phyloP scores from a whole-genome alignment of 2,888 invertebrate species.

The Chymomyza caudatula region DNA sequence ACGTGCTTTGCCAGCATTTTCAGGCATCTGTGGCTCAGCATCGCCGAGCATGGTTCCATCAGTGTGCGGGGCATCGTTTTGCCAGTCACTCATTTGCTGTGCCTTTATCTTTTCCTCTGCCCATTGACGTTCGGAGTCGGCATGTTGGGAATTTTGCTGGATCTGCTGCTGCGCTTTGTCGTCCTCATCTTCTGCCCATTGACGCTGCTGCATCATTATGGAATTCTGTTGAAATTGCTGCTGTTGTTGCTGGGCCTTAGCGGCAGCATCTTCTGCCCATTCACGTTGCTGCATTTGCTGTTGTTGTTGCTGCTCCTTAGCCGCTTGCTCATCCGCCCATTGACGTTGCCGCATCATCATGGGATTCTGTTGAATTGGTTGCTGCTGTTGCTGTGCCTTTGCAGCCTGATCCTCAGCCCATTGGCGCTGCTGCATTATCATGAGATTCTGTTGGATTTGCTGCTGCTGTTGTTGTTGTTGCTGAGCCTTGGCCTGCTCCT shows the following conservation, averaged over 20 bases:
- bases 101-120: slow-evolving; percentile 27
- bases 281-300: slow-evolving; percentile 25
- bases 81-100: slow-evolving; percentile 10
- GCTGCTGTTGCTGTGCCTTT: slow-evolving; percentile 6
- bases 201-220: not conserved
- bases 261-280: slow-evolving; percentile 21
- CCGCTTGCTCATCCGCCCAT: slow-evolving; percentile 21
- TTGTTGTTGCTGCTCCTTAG: slow-evolving; percentile 18
- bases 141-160: not conserved
- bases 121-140: slow-evolving; percentile 21
- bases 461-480: slow-evolving; percentile 15
- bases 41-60: slow-evolving; percentile 32
- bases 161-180: not conserved
- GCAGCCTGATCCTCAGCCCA: slow-evolving; percentile 12
- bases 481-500: slow-evolving; percentile 11
- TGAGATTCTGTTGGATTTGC: slow-evolving; percentile 7
- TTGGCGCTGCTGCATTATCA: slow-evolving; percentile 20
- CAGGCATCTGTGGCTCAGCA: slow-evolving; percentile 62
- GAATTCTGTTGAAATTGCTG: not conserved
- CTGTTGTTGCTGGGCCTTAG: not conserved
- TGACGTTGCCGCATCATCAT: slow-evolving; percentile 19
- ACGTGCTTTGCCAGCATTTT: slow-evolving; percentile 48
- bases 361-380: slow-evolving; percentile 13
- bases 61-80: not conserved
- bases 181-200: not conserved